Percentiles rank a stretch among this genome's conserved stretches.
Conservation (phyloP, 2,888 invertebrate genomes). For the Linyphia triangularis region DNA sequence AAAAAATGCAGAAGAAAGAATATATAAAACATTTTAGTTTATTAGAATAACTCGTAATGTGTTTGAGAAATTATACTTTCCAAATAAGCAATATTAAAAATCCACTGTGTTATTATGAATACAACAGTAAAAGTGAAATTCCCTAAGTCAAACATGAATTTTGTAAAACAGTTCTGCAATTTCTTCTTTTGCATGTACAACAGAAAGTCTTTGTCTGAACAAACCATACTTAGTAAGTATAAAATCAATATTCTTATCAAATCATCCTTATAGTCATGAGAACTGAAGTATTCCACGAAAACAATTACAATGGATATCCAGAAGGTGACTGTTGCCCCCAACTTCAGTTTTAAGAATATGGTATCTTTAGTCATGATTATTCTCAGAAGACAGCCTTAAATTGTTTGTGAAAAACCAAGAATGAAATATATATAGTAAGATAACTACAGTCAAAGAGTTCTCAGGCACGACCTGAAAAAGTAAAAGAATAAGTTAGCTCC, state of each 20-base stretch:
- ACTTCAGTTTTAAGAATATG: background rate
- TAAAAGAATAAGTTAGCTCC: background rate
- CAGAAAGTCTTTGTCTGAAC: background rate
- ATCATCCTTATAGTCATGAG: slow-evolving; percentile 13
- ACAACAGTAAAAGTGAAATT: background rate
- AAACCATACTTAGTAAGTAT: background rate
- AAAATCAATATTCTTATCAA: slow-evolving; percentile 6
- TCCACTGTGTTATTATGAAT: background rate
- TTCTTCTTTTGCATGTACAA: slow-evolving; percentile 1
- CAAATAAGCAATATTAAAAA: background rate
- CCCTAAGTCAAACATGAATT: slow-evolving; percentile 6
- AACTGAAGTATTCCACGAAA: background rate
- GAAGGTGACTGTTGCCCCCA: background rate
- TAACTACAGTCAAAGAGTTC: background rate
- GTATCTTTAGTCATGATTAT: background rate
- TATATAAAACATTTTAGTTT: no score
- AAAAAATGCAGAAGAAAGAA: no score
- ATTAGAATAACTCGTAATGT: no score
- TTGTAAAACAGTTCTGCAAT: background rate
- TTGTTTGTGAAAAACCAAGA: no score
- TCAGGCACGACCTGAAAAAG: background rate
- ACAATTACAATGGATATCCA: background rate
- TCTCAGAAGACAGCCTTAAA: background rate
- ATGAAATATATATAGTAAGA: no score
- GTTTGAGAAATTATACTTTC: background rate